phyloP scores from a whole-genome alignment of 2,113 vertebrate species.

The Rhineura floridana region DNA sequence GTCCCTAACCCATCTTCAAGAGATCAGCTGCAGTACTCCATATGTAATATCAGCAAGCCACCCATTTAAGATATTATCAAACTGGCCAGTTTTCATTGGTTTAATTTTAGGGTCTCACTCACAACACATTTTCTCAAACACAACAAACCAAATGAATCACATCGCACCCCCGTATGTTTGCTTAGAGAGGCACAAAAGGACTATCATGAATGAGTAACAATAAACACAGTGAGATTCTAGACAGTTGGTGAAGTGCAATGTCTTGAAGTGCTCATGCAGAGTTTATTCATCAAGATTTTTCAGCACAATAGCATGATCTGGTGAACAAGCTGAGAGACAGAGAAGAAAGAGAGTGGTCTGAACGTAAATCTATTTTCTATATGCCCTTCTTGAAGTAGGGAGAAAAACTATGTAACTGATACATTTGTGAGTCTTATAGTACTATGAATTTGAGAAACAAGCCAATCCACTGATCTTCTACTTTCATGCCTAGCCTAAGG shows the following conservation, averaged over 20 bases:
- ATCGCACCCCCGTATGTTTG: not conserved
- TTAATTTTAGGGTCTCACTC: not conserved
- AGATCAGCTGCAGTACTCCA: not conserved
- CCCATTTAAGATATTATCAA: not conserved
- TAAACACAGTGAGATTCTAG: not conserved
- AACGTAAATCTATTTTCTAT: not conserved
- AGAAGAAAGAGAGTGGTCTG: not conserved
- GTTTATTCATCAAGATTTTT: not conserved
- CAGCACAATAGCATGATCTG: not conserved
- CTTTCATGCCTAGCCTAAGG: not conserved
- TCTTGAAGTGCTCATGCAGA: not conserved
- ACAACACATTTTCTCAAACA: not conserved
- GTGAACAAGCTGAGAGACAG: not conserved
- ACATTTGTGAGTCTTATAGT: too few species aligned
- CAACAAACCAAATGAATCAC: not conserved
- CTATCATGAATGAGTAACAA: not conserved
- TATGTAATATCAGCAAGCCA: not conserved
- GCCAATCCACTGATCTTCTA: not conserved
- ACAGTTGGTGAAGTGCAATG: not conserved
- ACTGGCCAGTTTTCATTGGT: not conserved
- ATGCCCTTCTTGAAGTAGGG: not conserved
- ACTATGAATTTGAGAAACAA: not conserved
- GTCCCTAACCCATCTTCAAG: not conserved
- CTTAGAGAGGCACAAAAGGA: not conserved
- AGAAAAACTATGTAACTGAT: not conserved